Percentiles rank a stretch among this genome's conserved stretches.
phyloP scores from a whole-genome alignment of 2,113 vertebrate species.

The Salvator merianae region DNA sequence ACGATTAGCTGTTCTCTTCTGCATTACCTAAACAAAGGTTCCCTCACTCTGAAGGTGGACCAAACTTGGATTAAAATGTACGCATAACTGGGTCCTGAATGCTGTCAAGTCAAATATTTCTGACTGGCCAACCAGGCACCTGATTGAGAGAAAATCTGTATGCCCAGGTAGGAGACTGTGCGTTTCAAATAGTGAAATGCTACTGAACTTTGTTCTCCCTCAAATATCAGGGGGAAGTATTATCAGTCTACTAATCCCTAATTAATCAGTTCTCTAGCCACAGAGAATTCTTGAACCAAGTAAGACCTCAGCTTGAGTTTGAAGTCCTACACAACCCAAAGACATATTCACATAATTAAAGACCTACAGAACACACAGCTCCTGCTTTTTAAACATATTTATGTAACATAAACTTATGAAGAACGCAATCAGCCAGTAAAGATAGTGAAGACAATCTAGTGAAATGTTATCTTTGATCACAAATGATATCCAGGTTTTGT shows the following conservation, averaged over 20 bases:
- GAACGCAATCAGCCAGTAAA: not conserved
- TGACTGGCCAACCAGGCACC: not conserved
- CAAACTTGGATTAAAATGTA: no score
- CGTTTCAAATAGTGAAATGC: not conserved
- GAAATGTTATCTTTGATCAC: not conserved
- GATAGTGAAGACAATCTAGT: not conserved
- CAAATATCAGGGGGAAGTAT: not conserved
- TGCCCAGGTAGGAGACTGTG: not conserved
- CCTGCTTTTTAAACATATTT: not conserved
- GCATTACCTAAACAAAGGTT: no score
- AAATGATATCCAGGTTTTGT: not conserved
- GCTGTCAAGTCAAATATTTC: not conserved
- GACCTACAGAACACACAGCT: not conserved
- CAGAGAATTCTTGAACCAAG: not conserved
- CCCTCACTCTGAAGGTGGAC: no score
- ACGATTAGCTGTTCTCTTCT: no score
- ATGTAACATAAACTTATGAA: not conserved
- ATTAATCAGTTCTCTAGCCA: not conserved
- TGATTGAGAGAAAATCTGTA: not conserved
- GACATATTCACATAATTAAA: not conserved
- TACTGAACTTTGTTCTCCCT: not conserved
- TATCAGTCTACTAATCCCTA: not conserved
- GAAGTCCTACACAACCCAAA: no score
- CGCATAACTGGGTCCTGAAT: no score
- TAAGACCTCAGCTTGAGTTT: not conserved